A percentile compares a stretch with the other conserved stretches of the same genome.
Conservation (phyloP, 2,888 invertebrate species). For the Hirtodrosophila confusa region DNA sequence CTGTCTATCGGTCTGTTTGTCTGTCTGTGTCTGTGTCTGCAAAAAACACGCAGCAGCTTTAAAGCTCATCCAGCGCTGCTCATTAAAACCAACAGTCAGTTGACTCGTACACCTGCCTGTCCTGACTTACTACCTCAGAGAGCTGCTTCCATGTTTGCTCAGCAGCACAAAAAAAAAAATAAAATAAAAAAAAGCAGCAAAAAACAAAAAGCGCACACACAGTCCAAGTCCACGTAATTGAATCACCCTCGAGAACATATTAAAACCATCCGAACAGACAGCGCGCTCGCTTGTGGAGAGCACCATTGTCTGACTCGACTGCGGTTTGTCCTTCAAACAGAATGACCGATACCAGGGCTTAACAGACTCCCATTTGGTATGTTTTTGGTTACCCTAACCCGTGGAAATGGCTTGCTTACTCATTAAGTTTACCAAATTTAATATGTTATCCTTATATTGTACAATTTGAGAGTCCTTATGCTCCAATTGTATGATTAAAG, state of each 20-base stretch:
- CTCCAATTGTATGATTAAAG: too few relatives aligned
- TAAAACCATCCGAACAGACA: constrained; percentile 66
- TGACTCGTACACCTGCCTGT: constrained; percentile 58
- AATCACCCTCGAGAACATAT: constrained; percentile 77
- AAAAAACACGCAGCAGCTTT: constrained; percentile 46
- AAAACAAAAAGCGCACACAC: constrained; percentile 46
- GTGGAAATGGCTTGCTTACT: not conserved
- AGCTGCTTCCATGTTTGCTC: constrained; percentile 47
- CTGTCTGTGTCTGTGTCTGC: constrained; percentile 13
- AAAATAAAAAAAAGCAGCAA: not conserved
- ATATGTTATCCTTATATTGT: too few relatives aligned
- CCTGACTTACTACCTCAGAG: constrained; percentile 41
- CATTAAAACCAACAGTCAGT: constrained; percentile 68
- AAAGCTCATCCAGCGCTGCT: constrained; percentile 53
- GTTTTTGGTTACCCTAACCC: constrained; percentile 26
- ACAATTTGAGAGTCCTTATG: too few relatives aligned
- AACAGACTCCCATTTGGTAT: constrained; percentile 34
- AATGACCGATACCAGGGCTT: constrained; percentile 68
- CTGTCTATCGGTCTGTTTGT: constrained; percentile 2
- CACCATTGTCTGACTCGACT: constrained; percentile 59
- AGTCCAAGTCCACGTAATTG: constrained; percentile 66
- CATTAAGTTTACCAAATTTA: too few relatives aligned
- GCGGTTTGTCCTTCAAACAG: constrained; percentile 73
- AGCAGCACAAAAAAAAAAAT: constrained; percentile 23
- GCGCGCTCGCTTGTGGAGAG: constrained; percentile 15